Evolutionary conservation across 2,113 vertebrate genomes (phyloP).

Genomic region (Oriolus oriolus): DNA sequence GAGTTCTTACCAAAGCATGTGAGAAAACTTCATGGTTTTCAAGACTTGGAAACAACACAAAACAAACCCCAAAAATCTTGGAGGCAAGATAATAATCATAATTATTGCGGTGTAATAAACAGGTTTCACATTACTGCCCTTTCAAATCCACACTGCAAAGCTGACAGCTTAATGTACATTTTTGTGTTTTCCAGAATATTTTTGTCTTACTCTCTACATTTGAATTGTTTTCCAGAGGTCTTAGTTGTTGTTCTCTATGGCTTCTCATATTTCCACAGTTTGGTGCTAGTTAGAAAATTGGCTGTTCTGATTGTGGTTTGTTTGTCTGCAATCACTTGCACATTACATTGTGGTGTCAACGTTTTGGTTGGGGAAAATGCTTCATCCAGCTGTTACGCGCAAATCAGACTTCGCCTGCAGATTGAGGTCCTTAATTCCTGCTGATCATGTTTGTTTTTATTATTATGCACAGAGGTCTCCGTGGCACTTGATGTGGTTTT

Average conservation of each 20-base stretch:
- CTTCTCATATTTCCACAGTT: constrained; percentile 34
- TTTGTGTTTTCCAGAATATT: not conserved
- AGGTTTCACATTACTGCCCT: not conserved
- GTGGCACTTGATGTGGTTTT: constrained; percentile 66
- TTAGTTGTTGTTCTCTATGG: not conserved
- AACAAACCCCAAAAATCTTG: not conserved
- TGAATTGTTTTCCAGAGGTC: not conserved
- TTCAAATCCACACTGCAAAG: not conserved
- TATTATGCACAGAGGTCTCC: constrained; percentile 20
- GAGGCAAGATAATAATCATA: not conserved
- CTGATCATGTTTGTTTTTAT: constrained; percentile 71
- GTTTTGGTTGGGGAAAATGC: constrained; percentile 28
- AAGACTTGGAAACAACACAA: not conserved
- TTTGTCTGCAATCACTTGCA: constrained; percentile 24
- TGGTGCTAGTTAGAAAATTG: constrained; percentile 37
- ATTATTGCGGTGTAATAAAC: not conserved
- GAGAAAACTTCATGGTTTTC: not conserved
- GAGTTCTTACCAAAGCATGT: not conserved
- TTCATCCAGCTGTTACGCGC: constrained; percentile 46
- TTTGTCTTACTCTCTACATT: not conserved
- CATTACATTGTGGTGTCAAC: constrained; percentile 25
- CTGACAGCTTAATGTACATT: not conserved
- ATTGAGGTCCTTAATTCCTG: constrained; percentile 47
- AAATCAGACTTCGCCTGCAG: constrained; percentile 60
- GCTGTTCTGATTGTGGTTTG: constrained; percentile 28